These are phyloP conservation scores for Melolontha melolontha DNA, from an alignment of 2,888 invertebrate species.

Conservation along the genomic window DNA sequence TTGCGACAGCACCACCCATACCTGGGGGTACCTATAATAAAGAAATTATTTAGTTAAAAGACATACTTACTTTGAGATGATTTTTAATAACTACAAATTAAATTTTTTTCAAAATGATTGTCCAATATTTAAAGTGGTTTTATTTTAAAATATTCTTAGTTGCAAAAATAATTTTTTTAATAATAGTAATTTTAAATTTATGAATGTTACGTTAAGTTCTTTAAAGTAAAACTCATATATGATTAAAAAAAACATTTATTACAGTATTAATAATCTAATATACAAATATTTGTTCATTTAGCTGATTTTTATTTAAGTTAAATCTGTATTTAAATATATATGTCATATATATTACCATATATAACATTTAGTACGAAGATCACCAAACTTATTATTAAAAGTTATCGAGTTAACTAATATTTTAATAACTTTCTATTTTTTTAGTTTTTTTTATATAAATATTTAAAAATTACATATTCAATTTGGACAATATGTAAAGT, in stretches of 20 bases:
- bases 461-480: no score
- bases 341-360: slow-evolving; percentile 17
- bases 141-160: no score
- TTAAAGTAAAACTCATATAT: slow-evolving; percentile 25
- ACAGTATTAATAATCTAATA: slow-evolving; percentile 25
- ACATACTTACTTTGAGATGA: no score
- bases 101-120: neutral
- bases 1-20: slow-evolving; percentile 59
- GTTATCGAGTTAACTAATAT: neutral
- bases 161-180: no score
- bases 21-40: slow-evolving; percentile 61
- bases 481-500: no score
- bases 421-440: neutral
- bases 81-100: neutral
- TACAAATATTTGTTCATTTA: slow-evolving; percentile 36
- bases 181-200: neutral
- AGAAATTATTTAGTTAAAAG: neutral
- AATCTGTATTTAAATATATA: slow-evolving; percentile 11
- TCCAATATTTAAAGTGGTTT: no score
- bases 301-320: slow-evolving; percentile 24
- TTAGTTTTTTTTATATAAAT: no score
- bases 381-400: slow-evolving; percentile 7
- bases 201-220: neutral
- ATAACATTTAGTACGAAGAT: slow-evolving; percentile 7
- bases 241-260: slow-evolving; percentile 35